Evolutionary conservation across 2,113 vertebrate species (phyloP).

Genomic region (Lontra canadensis): DNA sequence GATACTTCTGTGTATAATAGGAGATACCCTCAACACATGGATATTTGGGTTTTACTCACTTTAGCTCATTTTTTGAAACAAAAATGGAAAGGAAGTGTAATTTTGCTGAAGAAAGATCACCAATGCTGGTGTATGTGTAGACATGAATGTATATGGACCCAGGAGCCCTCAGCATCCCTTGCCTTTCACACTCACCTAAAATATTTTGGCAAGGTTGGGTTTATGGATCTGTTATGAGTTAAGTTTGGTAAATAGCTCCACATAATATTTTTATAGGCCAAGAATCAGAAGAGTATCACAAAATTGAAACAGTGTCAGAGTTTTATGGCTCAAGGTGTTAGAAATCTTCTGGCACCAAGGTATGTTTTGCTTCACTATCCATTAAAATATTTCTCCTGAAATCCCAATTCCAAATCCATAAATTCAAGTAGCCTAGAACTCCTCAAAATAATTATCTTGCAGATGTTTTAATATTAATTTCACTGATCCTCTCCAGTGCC

Average conservation of each 20-base stretch:
- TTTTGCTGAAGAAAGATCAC: not conserved
- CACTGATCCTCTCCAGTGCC: not conserved
- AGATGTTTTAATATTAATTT: not conserved
- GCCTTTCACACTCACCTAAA: not conserved
- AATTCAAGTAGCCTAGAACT: not conserved
- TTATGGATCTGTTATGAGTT: not conserved
- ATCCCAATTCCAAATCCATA: not conserved
- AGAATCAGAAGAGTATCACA: not conserved
- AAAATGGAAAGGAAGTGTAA: not conserved
- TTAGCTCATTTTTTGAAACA: not conserved
- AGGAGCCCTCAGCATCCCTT: not conserved
- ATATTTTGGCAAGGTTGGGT: not conserved
- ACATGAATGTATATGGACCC: not conserved
- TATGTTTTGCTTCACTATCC: not conserved
- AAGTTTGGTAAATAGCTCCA: not conserved
- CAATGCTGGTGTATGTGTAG: not conserved
- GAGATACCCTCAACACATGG: not conserved
- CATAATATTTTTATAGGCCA: not conserved
- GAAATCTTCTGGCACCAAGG: not conserved
- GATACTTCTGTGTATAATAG: not conserved
- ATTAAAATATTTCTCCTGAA: not conserved
- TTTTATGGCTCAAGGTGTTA: not conserved
- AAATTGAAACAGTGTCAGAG: not conserved
- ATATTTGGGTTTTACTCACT: constrained; percentile 8
- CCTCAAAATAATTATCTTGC: not conserved